Evolutionary conservation across 2,888 invertebrate genomes (phyloP), one percentile per base, ranked within the genome.

Genomic region (Nemotelus nigrinus): DNA sequence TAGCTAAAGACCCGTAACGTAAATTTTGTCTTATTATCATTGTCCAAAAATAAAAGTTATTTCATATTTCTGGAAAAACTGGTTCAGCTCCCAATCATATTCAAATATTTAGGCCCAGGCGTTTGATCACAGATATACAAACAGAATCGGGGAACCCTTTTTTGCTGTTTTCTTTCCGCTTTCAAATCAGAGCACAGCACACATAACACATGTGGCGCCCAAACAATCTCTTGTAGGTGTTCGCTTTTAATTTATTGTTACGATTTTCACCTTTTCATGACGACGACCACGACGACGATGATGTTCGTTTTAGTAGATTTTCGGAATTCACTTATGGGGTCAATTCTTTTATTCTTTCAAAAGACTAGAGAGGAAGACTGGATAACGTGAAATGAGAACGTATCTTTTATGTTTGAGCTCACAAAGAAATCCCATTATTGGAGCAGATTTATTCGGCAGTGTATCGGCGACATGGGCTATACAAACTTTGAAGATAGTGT

Each of bases 161-260:
- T 25, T 25, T 25, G 25, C 25, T 25, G 25, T 25, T 25, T 25
- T 63, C 39, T 74, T 7, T 44, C 44, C 44, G 44, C 48, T 50
- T 75, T 50, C 25, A 25, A 63, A 57, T 10, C 43, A 39, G 63
- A 63, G 57, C 41, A n/a, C 8, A 10, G 53, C 70, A 43, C 55
- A 64, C 50, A 55, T 65, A 65, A 76, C 64, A 65, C 67, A 71
- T 77, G 71, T 77, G 77, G 77, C 77, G 77, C 77, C 77, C 77
- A 70, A 72, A 63, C 77, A 58, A 74, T 74, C 67, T 72, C 58
- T 74, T 80, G 80, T 79, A 79, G 79, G 80, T 79, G 80, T 80
- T 80, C 78, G 72, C 55, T 55, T 77, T 75, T 80, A 78, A 80
- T 79, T 80, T 80, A 79, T 77, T 80, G 76, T 78, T 79, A 79